Evolutionary conservation across 2,888 invertebrate genomes (phyloP).

Genomic region (Erpobdella octoculata): DNA sequence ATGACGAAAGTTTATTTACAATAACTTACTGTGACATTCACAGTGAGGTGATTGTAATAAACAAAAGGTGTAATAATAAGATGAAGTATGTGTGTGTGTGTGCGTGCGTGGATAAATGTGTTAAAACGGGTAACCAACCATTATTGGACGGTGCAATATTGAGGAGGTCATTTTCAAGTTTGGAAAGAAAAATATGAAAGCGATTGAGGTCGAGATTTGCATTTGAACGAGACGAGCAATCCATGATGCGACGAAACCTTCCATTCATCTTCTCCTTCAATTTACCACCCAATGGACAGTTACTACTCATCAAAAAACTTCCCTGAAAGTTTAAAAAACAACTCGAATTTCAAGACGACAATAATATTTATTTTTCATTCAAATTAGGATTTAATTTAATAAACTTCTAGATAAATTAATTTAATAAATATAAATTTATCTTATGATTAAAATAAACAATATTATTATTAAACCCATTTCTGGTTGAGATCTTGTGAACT

Average conservation of each 20-base stretch:
- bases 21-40: too few species aligned
- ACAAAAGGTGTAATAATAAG: too few species aligned
- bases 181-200: constrained; percentile 35
- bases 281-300: not conserved
- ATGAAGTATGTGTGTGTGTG: too few species aligned
- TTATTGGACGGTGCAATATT: not conserved
- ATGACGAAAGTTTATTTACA: too few species aligned
- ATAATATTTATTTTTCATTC: too few species aligned
- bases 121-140: too few species aligned
- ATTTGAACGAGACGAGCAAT: constrained; percentile 1
- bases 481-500: constrained; percentile 24
- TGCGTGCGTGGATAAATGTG: too few species aligned
- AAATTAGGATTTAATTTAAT: not conserved
- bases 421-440: not conserved
- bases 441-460: not conserved
- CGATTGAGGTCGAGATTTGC: constrained; percentile 32
- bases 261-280: not conserved
- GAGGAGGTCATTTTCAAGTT: constrained; percentile 35
- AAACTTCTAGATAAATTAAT: not conserved
- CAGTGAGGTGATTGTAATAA: too few species aligned
- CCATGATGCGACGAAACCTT: constrained; percentile 7
- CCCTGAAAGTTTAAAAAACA: not conserved
- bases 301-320: not conserved
- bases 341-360: too few species aligned
- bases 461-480: constrained; percentile 24